Evolutionary conservation across 2,113 vertebrate genomes (phyloP).

Genomic region (Herpailurus yagouaroundi): DNA sequence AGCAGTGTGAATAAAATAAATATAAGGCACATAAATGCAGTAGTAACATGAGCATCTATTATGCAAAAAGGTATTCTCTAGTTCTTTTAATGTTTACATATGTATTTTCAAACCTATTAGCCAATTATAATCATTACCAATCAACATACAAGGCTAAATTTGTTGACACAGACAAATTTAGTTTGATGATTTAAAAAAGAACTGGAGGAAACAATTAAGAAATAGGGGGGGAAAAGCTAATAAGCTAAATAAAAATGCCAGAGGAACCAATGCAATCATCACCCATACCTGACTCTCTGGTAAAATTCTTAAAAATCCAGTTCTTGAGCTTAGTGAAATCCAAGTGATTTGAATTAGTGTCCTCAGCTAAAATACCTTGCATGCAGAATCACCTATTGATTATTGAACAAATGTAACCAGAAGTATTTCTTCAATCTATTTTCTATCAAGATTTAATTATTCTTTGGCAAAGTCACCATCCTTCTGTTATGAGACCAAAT

Average conservation of each 20-base stretch:
- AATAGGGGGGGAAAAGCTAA: neutral
- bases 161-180: neutral
- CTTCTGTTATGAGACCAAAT: neutral
- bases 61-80: neutral
- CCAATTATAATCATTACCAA: neutral
- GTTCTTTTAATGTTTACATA: neutral
- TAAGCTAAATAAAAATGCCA: neutral
- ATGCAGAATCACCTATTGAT: neutral
- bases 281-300: neutral
- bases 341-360: neutral
- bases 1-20: neutral
- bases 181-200: neutral
- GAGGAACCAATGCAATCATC: neutral
- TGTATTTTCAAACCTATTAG: neutral
- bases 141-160: neutral
- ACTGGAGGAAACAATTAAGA: neutral
- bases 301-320: neutral
- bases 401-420: neutral
- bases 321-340: neutral
- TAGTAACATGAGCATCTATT: neutral
- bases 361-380: neutral
- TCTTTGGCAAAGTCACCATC: neutral
- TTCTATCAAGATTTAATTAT: neutral
- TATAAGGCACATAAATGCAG: neutral
- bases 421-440: neutral